These are phyloP conservation scores for Orchesellides sinensis DNA, from an alignment of 2,888 invertebrate genomes.

Conservation along the genomic window DNA sequence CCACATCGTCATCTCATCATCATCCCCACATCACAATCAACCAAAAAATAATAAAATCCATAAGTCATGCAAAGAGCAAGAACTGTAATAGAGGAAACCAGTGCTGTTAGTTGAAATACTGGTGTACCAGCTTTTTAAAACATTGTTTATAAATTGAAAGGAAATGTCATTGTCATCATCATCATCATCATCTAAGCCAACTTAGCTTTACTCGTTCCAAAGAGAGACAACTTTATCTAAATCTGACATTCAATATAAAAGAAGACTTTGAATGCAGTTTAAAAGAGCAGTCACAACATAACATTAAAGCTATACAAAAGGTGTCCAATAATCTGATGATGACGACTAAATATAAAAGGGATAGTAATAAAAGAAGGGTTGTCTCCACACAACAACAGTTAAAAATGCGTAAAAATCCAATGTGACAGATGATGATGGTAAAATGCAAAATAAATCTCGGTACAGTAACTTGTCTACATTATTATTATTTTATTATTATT, in stretches of 20 bases:
- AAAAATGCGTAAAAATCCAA: constrained; percentile 14
- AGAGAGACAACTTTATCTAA: not conserved
- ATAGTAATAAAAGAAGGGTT: constrained; percentile 14
- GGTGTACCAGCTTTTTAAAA: constrained; percentile 50
- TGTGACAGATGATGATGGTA: constrained; percentile 50
- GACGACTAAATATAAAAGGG: constrained; percentile 10
- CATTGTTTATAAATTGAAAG: constrained; percentile 44
- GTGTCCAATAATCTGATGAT: too few species aligned
- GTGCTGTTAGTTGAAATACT: too few species aligned
- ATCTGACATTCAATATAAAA: not conserved
- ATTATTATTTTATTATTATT: too few species aligned
- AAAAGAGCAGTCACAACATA: constrained; percentile 25
- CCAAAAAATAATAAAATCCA: constrained; percentile 45
- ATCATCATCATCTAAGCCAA: not conserved
- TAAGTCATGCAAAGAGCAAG: constrained; percentile 49
- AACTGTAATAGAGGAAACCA: constrained; percentile 18
- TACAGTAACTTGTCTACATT: too few species aligned
- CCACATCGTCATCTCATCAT: not conserved
- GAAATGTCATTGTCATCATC: constrained; percentile 62
- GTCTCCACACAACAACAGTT: constrained; percentile 13
- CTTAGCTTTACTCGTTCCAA: not conserved
- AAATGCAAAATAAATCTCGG: too few species aligned
- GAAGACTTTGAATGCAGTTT: not conserved
- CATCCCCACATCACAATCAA: too few species aligned
- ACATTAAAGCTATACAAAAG: constrained; percentile 11